phyloP scores from a whole-genome alignment of 2,888 invertebrate species.

The Sinentomon sp. region DNA sequence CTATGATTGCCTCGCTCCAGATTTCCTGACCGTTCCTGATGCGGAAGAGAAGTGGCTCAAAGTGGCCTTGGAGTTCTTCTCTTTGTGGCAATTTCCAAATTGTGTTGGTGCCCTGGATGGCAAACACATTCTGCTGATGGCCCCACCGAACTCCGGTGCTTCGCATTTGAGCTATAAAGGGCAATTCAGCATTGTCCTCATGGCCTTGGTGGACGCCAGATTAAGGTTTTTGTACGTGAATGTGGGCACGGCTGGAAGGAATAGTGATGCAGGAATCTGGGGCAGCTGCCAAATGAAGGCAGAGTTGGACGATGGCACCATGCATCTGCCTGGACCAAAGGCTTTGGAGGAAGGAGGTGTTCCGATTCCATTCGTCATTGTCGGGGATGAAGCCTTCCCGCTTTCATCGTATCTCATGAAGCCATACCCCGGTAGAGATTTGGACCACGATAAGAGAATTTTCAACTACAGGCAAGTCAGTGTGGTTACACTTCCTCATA shows the following conservation, averaged over 20 bases:
- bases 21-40: no score
- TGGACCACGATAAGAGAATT: constrained; percentile 12
- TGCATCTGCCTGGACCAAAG: constrained; percentile 9
- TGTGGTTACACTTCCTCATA: no score
- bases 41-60: no score
- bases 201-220: constrained; percentile 18
- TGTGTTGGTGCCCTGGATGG: constrained; percentile 16
- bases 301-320: constrained; percentile 11
- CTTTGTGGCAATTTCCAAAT: constrained; percentile 18
- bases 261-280: constrained; percentile 19
- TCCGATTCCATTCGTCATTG: constrained; percentile 7
- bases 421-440: constrained; percentile 14
- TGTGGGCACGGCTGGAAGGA: constrained; percentile 17
- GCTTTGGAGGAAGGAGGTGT: constrained; percentile 10
- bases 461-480: constrained; percentile 12
- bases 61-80: no score
- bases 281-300: constrained; percentile 13
- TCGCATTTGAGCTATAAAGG: constrained; percentile 17
- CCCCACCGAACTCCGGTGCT: constrained; percentile 15
- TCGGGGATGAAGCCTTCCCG: constrained; percentile 15
- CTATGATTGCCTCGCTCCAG: no score
- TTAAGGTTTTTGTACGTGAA: constrained; percentile 18
- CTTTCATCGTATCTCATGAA: constrained; percentile 15
- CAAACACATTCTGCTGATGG: constrained; percentile 17
- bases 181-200: constrained; percentile 17